phyloP scores from a whole-genome alignment of 2,113 vertebrate species.

The Castor canadensis region DNA sequence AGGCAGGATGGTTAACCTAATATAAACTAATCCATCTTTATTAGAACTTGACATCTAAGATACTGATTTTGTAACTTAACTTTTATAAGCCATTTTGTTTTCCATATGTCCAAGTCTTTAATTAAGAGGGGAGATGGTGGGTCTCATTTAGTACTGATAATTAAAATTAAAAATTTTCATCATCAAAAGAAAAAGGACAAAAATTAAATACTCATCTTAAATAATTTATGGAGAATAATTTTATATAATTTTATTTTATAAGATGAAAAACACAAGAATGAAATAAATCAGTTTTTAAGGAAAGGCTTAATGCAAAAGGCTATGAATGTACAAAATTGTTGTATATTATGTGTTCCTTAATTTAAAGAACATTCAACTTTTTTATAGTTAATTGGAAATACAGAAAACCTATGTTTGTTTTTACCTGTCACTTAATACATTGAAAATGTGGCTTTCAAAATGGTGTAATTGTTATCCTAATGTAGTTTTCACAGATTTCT shows the following conservation, averaged over 20 bases:
- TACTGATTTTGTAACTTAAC: neutral
- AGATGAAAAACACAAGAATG: neutral
- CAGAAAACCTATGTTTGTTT: neutral
- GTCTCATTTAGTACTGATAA: neutral
- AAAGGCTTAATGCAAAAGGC: neutral
- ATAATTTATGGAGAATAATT: neutral
- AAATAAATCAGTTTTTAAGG: neutral
- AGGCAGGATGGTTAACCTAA: neutral
- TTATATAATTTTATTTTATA: neutral
- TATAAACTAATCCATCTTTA: neutral
- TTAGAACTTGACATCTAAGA: neutral
- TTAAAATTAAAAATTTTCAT: too few relatives aligned
- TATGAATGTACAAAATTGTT: neutral
- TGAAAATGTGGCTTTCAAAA: slow-evolving; percentile 36
- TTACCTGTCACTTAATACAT: neutral
- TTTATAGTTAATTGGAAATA: slow-evolving; percentile 1
- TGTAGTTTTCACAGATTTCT: slow-evolving; percentile 45
- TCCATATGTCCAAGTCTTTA: neutral
- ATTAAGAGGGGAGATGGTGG: neutral
- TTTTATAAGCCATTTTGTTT: neutral
- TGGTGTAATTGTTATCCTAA: neutral
- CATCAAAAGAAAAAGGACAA: neutral
- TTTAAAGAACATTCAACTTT: neutral
- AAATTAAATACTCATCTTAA: neutral
- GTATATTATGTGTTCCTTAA: neutral